Evolutionary conservation across 2,888 invertebrate genomes (phyloP), one percentile per base, ranked within the genome.

Genomic region (Ichneumon xanthorius): DNA sequence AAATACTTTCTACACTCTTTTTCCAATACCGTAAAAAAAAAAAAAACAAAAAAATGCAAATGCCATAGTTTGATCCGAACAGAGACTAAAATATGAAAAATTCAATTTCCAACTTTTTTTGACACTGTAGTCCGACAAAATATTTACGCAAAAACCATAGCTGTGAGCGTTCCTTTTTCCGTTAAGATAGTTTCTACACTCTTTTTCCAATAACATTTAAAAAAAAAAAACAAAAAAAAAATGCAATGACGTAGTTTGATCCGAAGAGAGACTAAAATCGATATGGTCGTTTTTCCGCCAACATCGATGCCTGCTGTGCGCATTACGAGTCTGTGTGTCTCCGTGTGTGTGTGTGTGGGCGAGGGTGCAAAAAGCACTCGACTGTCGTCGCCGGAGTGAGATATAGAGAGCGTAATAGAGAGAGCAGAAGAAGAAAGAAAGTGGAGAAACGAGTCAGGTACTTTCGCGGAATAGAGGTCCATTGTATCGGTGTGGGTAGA

Each of bases 381-480:
- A 50, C 61, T 65, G 65, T 84, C 33, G 72, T 53, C 53, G n/a
- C 22, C 71, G 61, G 65, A 48, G 45, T 40, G 45, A 68, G 72
- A 76, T 65, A 82, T 70, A 61, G 82, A 79, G 68, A 72, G 67
- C 72, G 53, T 68, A 55, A 77, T 80, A 77, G 72, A 72, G 65
- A 19, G 55, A 77, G 73, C 50, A 50, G 67, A 75, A 50, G 61
- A 63, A 67, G 65, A 75, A 63, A 67, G 65, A 75, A n/a, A 68
- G 45, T 22, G 19, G 37, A 33, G 30, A 68, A 78, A 68, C 55
- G 77, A 55, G 58, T 73, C 19, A 9, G 80, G 73, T 80, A 70
- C 77, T 82, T 86, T 77, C 61, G 67, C 67, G 40, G 67, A 72
- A 84, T 76, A 50, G 55, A 65, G 72, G 63, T 73, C 72, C 82